These are phyloP conservation scores for Centropus bengalensis DNA, from an alignment of 2,113 vertebrate species.

Conservation along the genomic window DNA sequence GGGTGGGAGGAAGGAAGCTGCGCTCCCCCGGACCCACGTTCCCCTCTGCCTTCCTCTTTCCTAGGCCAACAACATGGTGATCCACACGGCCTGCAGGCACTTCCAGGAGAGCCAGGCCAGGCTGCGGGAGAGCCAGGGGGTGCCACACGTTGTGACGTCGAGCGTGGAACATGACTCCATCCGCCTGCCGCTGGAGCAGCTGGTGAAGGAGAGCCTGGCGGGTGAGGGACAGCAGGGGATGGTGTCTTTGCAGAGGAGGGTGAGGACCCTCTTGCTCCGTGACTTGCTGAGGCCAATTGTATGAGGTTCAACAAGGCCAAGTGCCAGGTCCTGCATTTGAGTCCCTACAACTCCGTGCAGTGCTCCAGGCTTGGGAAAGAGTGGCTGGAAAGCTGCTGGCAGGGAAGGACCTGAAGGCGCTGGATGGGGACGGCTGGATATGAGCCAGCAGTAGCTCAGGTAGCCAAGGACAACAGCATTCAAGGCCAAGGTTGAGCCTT, in stretches of 20 bases:
- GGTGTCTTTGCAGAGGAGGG: not conserved
- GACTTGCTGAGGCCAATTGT: no score
- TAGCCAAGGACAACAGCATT: no score
- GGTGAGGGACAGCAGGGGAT: conserved; percentile 59
- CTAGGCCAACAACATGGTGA: conserved; percentile 93
- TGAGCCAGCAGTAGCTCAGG: no score
- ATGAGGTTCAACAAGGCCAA: no score
- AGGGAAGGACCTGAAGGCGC: no score
- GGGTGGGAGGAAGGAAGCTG: fast-evolving
- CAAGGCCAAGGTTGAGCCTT: no score
- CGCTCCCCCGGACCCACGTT: fast-evolving
- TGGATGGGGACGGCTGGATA: no score
- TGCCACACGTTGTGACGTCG: conserved; percentile 86
- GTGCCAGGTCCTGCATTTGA: no score
- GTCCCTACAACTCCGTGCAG: no score
- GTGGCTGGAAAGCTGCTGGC: no score
- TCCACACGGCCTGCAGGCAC: conserved; percentile 83
- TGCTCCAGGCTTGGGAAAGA: no score
- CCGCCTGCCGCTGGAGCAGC: conserved; percentile 80
- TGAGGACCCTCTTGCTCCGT: not conserved
- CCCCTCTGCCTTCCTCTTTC: not conserved
- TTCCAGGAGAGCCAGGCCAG: conserved; percentile 63
- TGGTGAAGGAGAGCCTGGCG: conserved; percentile 75
- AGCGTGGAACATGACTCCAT: conserved; percentile 93
- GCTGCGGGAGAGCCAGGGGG: not conserved